Conservation (phyloP, 2,113 vertebrate genomes). For the Axis porcinus region DNA sequence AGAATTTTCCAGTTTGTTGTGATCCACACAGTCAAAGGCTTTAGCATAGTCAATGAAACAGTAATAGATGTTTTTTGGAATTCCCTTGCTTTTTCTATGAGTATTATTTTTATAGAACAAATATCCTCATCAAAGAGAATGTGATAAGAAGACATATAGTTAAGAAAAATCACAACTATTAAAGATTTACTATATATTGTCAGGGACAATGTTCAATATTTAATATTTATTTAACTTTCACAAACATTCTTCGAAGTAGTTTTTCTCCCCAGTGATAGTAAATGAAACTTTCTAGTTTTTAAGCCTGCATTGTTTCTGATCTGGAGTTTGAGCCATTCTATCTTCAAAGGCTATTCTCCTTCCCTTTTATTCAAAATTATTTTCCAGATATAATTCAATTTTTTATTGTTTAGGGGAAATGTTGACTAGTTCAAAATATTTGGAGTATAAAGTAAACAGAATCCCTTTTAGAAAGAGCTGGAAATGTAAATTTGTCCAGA, state of each 20-base stretch:
- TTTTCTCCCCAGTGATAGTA: background rate
- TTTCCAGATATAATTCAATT: background rate
- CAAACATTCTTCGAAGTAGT: background rate
- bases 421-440: background rate
- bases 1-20: background rate
- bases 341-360: background rate
- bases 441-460: background rate
- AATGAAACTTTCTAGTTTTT: background rate
- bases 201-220: background rate
- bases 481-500: background rate
- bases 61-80: background rate
- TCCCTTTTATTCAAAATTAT: background rate
- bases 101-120: background rate
- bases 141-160: background rate
- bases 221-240: background rate
- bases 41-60: background rate
- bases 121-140: background rate
- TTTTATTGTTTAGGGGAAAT: background rate
- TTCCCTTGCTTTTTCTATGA: background rate
- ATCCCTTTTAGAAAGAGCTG: background rate
- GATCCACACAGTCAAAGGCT: background rate
- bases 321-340: background rate
- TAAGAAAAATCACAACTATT: background rate
- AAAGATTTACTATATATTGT: background rate
- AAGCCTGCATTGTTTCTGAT: background rate